phyloP scores from a whole-genome alignment of 1,140 invertebrate genomes.

The Adoxophyes honmai region DNA sequence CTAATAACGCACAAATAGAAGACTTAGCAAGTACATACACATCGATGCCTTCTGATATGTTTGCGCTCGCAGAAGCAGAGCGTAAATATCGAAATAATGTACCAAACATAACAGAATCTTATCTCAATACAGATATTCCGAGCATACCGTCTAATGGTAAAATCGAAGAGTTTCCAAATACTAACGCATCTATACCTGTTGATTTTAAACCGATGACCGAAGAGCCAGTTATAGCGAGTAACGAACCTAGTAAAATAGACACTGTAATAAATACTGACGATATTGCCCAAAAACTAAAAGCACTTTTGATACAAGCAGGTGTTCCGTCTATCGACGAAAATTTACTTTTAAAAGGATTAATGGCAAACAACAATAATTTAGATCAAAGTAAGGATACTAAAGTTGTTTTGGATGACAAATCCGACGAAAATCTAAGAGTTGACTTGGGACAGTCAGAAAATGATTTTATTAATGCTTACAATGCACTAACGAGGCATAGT shows the following conservation, averaged over 20 bases:
- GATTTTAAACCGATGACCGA: neutral
- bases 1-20: neutral
- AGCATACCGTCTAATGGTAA: neutral
- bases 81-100: too few species aligned
- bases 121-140: neutral
- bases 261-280: constrained; percentile 30
- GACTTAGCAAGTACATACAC: neutral
- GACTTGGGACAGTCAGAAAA: constrained; percentile 65
- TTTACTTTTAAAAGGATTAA: constrained; percentile 47
- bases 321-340: constrained; percentile 49
- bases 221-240: constrained; percentile 1
- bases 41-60: neutral
- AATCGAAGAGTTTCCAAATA: neutral
- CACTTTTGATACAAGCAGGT: constrained; percentile 44
- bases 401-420: constrained; percentile 6
- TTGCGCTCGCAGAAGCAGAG: too few species aligned
- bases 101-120: neutral
- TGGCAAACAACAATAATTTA: constrained; percentile 69
- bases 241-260: constrained; percentile 3
- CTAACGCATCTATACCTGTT: neutral
- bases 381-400: neutral
- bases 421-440: constrained; percentile 19
- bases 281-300: constrained; percentile 48
- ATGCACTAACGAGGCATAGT: constrained; percentile 56
- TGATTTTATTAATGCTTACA: constrained; percentile 69